These are phyloP conservation scores for Anthopleura sola DNA, from an alignment of 64 coral and sea anemone genomes.

Conservation along the genomic window DNA sequence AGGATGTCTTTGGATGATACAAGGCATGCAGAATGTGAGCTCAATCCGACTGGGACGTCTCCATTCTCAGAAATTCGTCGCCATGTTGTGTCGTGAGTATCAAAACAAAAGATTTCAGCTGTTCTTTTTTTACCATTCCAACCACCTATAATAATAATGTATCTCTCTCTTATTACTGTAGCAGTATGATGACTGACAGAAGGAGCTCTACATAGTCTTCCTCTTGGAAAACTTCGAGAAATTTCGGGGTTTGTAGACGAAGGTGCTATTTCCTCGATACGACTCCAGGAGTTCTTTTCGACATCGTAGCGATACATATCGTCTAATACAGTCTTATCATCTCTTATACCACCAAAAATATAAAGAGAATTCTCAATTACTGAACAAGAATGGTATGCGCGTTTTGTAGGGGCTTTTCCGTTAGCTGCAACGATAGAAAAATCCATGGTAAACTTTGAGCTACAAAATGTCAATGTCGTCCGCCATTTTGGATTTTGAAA, in stretches of 20 bases:
- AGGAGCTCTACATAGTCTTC: conserved; percentile 49
- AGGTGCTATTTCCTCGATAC: conserved; percentile 18
- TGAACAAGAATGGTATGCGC: conserved; percentile 88
- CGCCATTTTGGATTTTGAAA: conserved; percentile 59
- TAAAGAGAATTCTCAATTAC: conserved; percentile 53
- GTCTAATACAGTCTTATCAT: conserved; percentile 60
- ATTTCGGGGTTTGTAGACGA: conserved; percentile 22
- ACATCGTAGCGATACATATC: conserved; percentile 65
- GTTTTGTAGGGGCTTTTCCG: conserved; percentile 43
- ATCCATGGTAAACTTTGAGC: conserved; percentile 23
- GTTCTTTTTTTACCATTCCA: conserved; percentile 94
- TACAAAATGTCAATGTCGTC: neutral
- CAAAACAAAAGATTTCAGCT: conserved; percentile 83
- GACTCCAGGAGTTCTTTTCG: conserved; percentile 56
- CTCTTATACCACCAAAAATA: conserved; percentile 82
- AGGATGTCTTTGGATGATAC: conserved; percentile 66
- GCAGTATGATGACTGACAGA: conserved; percentile 88
- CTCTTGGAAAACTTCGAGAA: conserved; percentile 42
- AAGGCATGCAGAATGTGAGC: conserved; percentile 81
- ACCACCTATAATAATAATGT: conserved; percentile 83
- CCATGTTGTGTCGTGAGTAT: conserved; percentile 58
- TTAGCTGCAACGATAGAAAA: conserved; percentile 34
- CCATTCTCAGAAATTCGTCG: conserved; percentile 55
- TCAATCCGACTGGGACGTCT: conserved; percentile 89
- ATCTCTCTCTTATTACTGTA: conserved; percentile 63